These are phyloP conservation scores for Anticlea derivata DNA, from an alignment of 2,888 invertebrate species.

Conservation along the genomic window DNA sequence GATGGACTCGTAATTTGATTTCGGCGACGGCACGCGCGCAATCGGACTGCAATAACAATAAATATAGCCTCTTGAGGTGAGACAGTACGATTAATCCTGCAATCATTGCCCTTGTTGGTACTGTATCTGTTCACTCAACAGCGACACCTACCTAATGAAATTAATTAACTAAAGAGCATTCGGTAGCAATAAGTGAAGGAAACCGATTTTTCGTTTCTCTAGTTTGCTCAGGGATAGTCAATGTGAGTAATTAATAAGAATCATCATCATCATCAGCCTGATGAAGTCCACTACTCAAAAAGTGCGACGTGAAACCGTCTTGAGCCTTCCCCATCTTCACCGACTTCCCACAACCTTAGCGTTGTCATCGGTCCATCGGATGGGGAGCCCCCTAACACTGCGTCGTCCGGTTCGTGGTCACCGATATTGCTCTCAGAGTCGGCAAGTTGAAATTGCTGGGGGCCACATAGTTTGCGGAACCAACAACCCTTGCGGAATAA, in stretches of 20 bases:
- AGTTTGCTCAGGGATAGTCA: background rate
- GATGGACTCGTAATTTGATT: constrained; percentile 75
- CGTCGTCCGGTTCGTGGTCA: too few relatives aligned
- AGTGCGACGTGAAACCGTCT: too few relatives aligned
- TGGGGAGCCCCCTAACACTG: too few relatives aligned
- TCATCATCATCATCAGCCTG: too few relatives aligned
- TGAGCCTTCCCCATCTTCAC: too few relatives aligned
- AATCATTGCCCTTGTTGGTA: constrained; percentile 48
- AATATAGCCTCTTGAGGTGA: constrained; percentile 66
- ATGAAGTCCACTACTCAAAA: too few relatives aligned
- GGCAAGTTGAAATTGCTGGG: too few relatives aligned
- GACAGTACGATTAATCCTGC: constrained; percentile 53
- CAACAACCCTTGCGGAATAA: too few relatives aligned
- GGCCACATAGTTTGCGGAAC: too few relatives aligned
- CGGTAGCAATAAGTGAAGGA: constrained; percentile 31
- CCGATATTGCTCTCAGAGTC: too few relatives aligned
- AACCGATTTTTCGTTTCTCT: constrained; percentile 25
- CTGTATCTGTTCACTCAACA: constrained; percentile 38
- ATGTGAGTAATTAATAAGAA: constrained; percentile 7
- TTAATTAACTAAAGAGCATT: constrained; percentile 52
- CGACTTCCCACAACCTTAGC: too few relatives aligned
- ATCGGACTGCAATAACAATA: constrained; percentile 72
- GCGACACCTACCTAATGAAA: constrained; percentile 46
- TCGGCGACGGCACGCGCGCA: constrained; percentile 63
- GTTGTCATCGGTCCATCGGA: too few relatives aligned